These are phyloP conservation scores for Seira ritae DNA, from an alignment of 2,888 invertebrate genomes.

Conservation along the genomic window DNA sequence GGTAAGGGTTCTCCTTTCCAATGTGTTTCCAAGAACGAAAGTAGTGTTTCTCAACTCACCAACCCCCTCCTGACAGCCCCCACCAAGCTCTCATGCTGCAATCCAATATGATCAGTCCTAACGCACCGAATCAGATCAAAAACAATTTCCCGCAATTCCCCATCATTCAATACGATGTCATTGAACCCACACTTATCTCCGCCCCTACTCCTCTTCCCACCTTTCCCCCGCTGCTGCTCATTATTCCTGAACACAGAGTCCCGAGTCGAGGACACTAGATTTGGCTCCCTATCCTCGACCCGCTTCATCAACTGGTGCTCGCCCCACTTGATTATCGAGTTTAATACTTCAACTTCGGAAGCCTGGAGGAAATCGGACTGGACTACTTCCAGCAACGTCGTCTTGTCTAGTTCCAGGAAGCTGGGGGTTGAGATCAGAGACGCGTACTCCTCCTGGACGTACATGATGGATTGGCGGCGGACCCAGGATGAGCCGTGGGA, in stretches of 20 bases:
- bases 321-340: conserved; percentile 92
- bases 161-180: conserved; percentile 84
- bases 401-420: conserved; percentile 85
- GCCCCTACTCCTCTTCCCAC: conserved; percentile 76
- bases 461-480: conserved; percentile 91
- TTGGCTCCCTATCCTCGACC: conserved; percentile 93
- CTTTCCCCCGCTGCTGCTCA: conserved; percentile 8
- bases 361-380: conserved; percentile 83
- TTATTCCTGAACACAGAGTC: conserved; percentile 86
- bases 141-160: conserved; percentile 89
- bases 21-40: no score
- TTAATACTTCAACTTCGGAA: conserved; percentile 91
- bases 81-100: conserved; percentile 68
- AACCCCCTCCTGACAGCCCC: conserved; percentile 83
- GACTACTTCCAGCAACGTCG: conserved; percentile 84
- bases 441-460: conserved; percentile 94
- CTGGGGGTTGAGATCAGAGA: conserved; percentile 84
- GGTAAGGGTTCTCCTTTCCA: no score
- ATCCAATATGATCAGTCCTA: conserved; percentile 90
- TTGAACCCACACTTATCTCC: conserved; percentile 80
- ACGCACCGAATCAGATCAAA: conserved; percentile 90
- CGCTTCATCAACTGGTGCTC: conserved; percentile 88
- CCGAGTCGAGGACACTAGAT: conserved; percentile 93
- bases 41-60: conserved; percentile 76
- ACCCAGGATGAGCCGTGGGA: conserved; percentile 96